Base-by-base conservation (phyloP, 2,888 invertebrate species). In the Eristalis intricaria region DNA sequence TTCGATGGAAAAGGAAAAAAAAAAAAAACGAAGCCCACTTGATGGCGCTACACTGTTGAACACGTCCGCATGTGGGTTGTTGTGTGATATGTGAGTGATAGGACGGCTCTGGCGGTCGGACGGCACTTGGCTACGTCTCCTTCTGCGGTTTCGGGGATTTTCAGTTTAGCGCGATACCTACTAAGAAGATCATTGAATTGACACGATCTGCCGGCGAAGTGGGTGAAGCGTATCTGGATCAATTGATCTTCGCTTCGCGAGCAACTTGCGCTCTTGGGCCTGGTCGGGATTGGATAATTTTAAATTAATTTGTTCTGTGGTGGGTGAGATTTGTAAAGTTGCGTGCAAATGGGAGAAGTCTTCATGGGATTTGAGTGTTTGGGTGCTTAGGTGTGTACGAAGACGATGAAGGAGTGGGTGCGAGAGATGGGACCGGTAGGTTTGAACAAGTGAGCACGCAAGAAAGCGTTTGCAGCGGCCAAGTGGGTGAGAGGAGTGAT, bases 21-120 rank as follows among this genome's bases (percentile, higher is more conserved):
- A 58, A 71, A 22, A 63, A 77, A 56, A 66, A 68, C 56, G 68
- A 66, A 69, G 73, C 78, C 77, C 81, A 86, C 81, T 86, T 70
- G 61, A 70, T 82, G 86, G 86, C 86, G 83, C 82, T 82, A 79
- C 75, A 75, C 63, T 79, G 75, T 82, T 86, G 78, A 75, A 66
- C 70, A 86, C 78, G 78, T 50, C 50, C 50, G 19, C 19, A 50
- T 50, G 50, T 85, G 74, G 64, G 60, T 70, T 50, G 35, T 56
- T 68, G 40, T 78, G 70, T 71, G 60, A 78, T 78, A 56, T 10
- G 66, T 50, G 50, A 50, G 35, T 60, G 69, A 82, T 86, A 69
- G 85, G 81, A 73, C 64, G 81, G 64, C 61, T 73, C 71, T 81
- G 81, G 58, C 73, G 81, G 60, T 69, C 77, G 75, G 78, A 32